These are phyloP conservation scores for Hybognathus amarus DNA, from an alignment of 2,797 vertebrate genomes.

Conservation along the genomic window DNA sequence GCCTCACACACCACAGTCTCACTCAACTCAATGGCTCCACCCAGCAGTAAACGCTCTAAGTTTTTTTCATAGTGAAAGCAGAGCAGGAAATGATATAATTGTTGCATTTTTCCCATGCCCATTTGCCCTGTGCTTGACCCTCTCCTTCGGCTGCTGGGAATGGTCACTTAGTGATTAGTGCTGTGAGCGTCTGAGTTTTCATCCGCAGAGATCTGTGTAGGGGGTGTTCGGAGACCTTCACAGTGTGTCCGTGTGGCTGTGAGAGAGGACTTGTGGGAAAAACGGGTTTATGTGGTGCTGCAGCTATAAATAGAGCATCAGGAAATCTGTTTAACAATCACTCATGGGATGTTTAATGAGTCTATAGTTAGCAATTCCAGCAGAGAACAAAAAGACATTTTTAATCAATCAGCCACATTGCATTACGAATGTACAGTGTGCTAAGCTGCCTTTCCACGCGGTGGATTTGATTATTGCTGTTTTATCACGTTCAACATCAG, in stretches of 20 bases:
- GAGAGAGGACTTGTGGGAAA: conserved; percentile 58
- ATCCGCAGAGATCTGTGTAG: conserved; percentile 33
- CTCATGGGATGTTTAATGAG: conserved; percentile 51
- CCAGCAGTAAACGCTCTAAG: conserved; percentile 35
- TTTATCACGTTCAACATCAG: conserved; percentile 43
- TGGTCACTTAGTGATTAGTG: conserved; percentile 57
- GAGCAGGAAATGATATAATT: conserved; percentile 82
- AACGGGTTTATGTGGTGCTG: conserved; percentile 52
- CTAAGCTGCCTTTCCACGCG: conserved; percentile 31
- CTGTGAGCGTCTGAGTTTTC: conserved; percentile 43
- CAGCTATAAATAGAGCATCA: conserved; percentile 52
- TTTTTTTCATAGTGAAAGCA: conserved; percentile 70
- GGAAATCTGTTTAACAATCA: conserved; percentile 57
- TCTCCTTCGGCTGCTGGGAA: conserved; percentile 65
- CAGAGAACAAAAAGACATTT: conserved; percentile 38
- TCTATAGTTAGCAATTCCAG: conserved; percentile 39
- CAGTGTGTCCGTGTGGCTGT: conserved; percentile 43
- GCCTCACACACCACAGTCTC: conserved; percentile 22
- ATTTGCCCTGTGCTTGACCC: conserved; percentile 74
- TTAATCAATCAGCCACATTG: conserved; percentile 28
- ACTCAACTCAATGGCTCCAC: conserved; percentile 43
- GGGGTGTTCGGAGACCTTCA: conserved; percentile 56
- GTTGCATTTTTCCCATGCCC: conserved; percentile 75
- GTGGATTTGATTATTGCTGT: conserved; percentile 24
- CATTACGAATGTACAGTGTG: conserved; percentile 17